Base-by-base conservation (phyloP, 2,797 vertebrate genomes). In the Notolabrus celidotus region DNA sequence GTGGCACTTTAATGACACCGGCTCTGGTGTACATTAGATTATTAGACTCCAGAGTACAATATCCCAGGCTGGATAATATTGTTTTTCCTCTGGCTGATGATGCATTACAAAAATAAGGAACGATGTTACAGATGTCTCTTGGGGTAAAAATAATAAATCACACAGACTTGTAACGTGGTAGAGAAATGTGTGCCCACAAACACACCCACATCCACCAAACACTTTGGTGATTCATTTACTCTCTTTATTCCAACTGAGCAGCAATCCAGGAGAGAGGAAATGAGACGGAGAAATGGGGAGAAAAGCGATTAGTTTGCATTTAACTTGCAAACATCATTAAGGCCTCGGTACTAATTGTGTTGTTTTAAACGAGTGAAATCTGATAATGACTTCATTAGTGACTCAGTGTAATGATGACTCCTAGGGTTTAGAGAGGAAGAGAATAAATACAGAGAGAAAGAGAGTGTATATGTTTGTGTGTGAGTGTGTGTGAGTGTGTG, bases 31-130 rank as follows among this genome's bases (percentile, higher is more conserved):
- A 89, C 91, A 92, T 93, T 92, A 89, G 88, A 92, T 94, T 93
- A 94, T 93, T 92, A 93, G 80, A 91, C 93, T 93, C 91, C 79
- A 86, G 92, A 93, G 93, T 79, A 90, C 90, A 92, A 92, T 91
- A 92, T 92, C 85, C 83, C 80, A 88, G 89, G 92, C 88, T 92
- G 89, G 92, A 92, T 92, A 91, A 93, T 93, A 93, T 93, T 92
- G 87, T 93, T 92, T 93, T 92, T 90, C 90, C 86, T 89, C 87
- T 84, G 83, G 88, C 91, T 92, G 91, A 94, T 93, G 93, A 94
- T 94, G 89, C 92, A 94, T 94, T 94, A 93, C 90, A 93, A 92
- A 93, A 94, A 93, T 92, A 94, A 92, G 90, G 77, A 91, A 89
- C 85, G 63, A 84, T 90, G 86, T 90, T 92, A 91, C 91, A 93